phyloP scores from a whole-genome alignment of 2,797 vertebrate species.

The Ambastaia sidthimunki region DNA sequence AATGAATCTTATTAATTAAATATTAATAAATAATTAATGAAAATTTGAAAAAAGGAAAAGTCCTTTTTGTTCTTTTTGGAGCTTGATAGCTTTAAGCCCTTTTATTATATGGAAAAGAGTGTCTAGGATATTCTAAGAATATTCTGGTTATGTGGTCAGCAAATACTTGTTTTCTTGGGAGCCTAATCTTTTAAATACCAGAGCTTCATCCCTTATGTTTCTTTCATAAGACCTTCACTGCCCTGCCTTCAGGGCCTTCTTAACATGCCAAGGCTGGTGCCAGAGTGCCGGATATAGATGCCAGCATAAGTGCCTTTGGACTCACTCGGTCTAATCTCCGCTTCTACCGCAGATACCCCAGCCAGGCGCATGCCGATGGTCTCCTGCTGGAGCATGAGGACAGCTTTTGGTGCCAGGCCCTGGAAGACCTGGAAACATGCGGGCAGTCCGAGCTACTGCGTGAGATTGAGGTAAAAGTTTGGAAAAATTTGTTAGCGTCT shows the following conservation, averaged over 20 bases:
- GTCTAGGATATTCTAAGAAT: too few relatives aligned
- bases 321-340: neutral
- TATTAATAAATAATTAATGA: too few relatives aligned
- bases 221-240: neutral
- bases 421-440: slow-evolving; percentile 97
- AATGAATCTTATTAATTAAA: too few relatives aligned
- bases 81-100: too few relatives aligned
- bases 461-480: slow-evolving; percentile 89
- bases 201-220: neutral
- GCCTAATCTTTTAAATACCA: neutral
- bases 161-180: neutral
- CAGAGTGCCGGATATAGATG: neutral
- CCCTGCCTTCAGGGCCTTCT: neutral
- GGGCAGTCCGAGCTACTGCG: slow-evolving; percentile 96
- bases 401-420: slow-evolving; percentile 96
- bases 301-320: slow-evolving; percentile 50
- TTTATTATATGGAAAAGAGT: too few relatives aligned
- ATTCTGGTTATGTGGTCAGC: too few relatives aligned
- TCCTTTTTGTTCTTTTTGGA: too few relatives aligned
- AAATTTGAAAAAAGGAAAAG: too few relatives aligned
- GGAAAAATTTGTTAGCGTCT: too few relatives aligned
- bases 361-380: slow-evolving; percentile 84
- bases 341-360: slow-evolving; percentile 65
- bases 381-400: slow-evolving; percentile 88
- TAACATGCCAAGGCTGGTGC: slow-evolving; percentile 34